Base-by-base conservation (phyloP, 2,797 vertebrate species). In the Danio jaintianensis region DNA sequence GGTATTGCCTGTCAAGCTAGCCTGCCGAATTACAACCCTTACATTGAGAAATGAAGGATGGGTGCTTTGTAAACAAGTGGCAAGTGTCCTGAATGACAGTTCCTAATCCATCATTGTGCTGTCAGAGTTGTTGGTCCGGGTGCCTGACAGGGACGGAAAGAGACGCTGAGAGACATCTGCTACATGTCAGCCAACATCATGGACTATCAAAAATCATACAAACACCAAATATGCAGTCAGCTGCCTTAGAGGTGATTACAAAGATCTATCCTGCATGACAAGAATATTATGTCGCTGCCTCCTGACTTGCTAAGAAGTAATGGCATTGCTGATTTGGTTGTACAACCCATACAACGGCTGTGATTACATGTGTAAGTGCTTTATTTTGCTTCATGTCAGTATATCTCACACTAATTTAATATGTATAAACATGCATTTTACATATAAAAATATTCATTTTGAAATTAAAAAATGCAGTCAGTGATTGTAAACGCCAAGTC, bases 101-200 rank as follows among this genome's bases (percentile, higher is more conserved):
- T 93, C 93, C 92, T 93, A 93, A 95, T 95, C 93, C 93, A 94
- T 95, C 94, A 95, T 93, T 92, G 92, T 74, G 91, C 91, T 94
- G 93, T 94, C 93, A 92, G 88, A 69, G 66, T 83, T 88, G 91
- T 86, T 87, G 76, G 87, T 47, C 82, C 73, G 86, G 91, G 88
- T 91, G 93, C 92, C 87, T 85, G 91, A 91, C 90, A 90, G 88
- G 89, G 86, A 92, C 89, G 87, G 81, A 86, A 89, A 91, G 90
- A 90, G 66, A 62, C 38, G 63, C 52, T 71, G 56, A 45, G 66
- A 64, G 90, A 90, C 92, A 93, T 91, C 93, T 93, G 93, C 89
- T 91, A 86, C 87, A 85, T 85, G 90, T 93, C 93, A 93, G 88
- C 92, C 91, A 90, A 90, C 89, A 93, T 94, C 93, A 94, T 94